These are phyloP conservation scores for Myrmecophaga tridactyla DNA, from an alignment of 2,113 vertebrate genomes.

Conservation along the genomic window DNA sequence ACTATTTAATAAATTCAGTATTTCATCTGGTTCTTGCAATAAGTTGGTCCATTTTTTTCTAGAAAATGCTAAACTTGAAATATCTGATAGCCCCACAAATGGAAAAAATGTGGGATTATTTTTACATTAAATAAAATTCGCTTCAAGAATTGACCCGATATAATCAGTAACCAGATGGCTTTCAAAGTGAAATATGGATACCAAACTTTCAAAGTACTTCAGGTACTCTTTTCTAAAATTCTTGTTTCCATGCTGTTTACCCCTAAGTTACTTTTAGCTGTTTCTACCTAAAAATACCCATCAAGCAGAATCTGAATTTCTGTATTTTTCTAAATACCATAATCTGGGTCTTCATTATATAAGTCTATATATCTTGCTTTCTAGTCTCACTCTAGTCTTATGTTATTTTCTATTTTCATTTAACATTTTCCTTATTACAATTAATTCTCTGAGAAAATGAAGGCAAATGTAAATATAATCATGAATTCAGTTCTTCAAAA, in stretches of 20 bases:
- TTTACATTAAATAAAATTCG: slow-evolving; percentile 12
- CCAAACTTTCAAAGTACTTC: background rate
- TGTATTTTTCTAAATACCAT: background rate
- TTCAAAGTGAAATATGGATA: background rate
- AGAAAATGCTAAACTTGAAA: background rate
- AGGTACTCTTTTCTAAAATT: background rate
- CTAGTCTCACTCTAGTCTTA: background rate
- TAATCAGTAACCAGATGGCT: background rate
- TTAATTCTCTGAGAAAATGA: slow-evolving; percentile 3
- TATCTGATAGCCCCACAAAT: background rate
- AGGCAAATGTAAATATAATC: background rate
- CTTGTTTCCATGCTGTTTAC: background rate
- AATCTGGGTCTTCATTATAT: background rate
- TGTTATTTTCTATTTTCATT: too few species aligned
- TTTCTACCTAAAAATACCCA: background rate
- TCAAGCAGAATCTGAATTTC: background rate
- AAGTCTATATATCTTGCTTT: background rate
- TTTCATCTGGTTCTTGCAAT: background rate
- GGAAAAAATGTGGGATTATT: background rate
- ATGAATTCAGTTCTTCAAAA: background rate
- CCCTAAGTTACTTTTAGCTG: background rate
- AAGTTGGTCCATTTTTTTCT: background rate
- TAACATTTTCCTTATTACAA: background rate
- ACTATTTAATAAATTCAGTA: slow-evolving; percentile 5
- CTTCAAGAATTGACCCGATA: background rate